These are phyloP conservation scores for Ischnus inquisitorius DNA, from an alignment of 2,888 invertebrate species.

Conservation along the genomic window DNA sequence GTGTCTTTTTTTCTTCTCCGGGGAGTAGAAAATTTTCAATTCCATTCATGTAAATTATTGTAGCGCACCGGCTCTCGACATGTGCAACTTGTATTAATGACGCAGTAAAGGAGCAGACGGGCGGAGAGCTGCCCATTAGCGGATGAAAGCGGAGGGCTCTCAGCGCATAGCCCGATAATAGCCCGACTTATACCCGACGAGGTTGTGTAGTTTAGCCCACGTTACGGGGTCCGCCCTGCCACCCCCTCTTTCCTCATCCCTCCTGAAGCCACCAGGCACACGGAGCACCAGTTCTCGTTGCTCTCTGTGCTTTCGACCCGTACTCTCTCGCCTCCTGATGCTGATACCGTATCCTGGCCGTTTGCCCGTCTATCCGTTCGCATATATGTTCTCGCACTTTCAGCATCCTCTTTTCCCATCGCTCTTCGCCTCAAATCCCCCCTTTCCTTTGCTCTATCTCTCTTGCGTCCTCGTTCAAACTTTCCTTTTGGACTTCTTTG, in stretches of 20 bases:
- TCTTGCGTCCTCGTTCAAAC: constrained; percentile 26
- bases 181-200: constrained; percentile 84
- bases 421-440: constrained; percentile 4
- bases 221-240: constrained; percentile 79
- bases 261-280: constrained; percentile 70
- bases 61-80: constrained; percentile 85
- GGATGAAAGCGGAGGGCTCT: constrained; percentile 85
- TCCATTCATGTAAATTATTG: constrained; percentile 85
- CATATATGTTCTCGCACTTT: constrained; percentile 70
- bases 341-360: constrained; percentile 77
- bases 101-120: constrained; percentile 85
- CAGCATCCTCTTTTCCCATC: constrained; percentile 59
- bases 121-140: constrained; percentile 85
- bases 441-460: constrained; percentile 17
- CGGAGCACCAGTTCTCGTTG: constrained; percentile 51
- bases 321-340: constrained; percentile 68
- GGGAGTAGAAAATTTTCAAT: constrained; percentile 85
- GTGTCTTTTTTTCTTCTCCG: constrained; percentile 83
- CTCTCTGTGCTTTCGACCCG: constrained; percentile 53
- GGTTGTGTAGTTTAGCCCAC: constrained; percentile 84
- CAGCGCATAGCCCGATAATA: constrained; percentile 85
- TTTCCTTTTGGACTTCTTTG: constrained; percentile 19
- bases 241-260: constrained; percentile 59
- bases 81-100: constrained; percentile 86
- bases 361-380: constrained; percentile 78